Percentiles rank a stretch among this genome's conserved stretches.
These are phyloP conservation scores for Hesperia comma DNA, from an alignment of 2,888 invertebrate species.

Conservation along the genomic window DNA sequence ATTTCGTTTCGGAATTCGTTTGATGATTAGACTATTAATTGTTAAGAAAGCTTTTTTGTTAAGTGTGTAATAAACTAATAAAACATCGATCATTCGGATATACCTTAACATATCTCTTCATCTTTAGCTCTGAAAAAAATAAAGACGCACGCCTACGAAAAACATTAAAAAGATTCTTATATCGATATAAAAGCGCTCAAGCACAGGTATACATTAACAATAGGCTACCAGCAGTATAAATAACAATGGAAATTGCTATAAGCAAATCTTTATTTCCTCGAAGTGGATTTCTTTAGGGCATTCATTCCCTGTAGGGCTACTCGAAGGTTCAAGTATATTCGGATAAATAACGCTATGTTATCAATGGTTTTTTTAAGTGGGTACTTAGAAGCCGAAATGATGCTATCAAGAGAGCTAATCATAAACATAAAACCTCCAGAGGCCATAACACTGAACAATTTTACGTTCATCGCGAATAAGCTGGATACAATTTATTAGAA, in stretches of 20 bases:
- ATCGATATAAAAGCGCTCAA: conserved; percentile 9
- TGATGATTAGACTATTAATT: too few relatives aligned
- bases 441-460: conserved; percentile 55
- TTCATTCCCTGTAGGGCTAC: conserved; percentile 17
- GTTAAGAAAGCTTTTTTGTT: too few relatives aligned
- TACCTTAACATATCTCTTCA: too few relatives aligned
- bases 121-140: too few relatives aligned
- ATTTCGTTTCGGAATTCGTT: too few relatives aligned
- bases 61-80: too few relatives aligned
- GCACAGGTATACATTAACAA: conserved; percentile 11
- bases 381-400: conserved; percentile 60
- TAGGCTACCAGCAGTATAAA: conserved; percentile 17
- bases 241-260: conserved; percentile 14
- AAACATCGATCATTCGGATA: too few relatives aligned
- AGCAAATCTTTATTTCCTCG: conserved; percentile 17
- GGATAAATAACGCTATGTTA: conserved; percentile 46
- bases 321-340: not conserved
- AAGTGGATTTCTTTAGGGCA: conserved; percentile 23
- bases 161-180: conserved; percentile 7
- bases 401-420: conserved; percentile 64
- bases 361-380: conserved; percentile 63
- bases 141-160: conserved; percentile 3
- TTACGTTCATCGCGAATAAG: conserved; percentile 58
- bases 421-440: conserved; percentile 66
- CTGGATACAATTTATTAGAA: conserved; percentile 53